Evolutionary conservation across 2,113 vertebrate genomes (phyloP).

Genomic region (Ardeotis arabs): DNA sequence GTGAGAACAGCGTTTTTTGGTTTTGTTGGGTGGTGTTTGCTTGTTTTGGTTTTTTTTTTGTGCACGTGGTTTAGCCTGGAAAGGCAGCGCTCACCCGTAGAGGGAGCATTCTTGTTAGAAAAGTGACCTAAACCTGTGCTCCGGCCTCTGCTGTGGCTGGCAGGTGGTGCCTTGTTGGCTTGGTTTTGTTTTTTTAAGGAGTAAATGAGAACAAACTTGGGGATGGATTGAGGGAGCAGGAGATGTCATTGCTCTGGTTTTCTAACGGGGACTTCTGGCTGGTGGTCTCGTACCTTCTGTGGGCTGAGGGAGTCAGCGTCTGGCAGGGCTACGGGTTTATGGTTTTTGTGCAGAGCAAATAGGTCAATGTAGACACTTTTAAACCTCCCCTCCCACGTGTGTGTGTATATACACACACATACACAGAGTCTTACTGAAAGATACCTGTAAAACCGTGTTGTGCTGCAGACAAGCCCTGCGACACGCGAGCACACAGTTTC

Average conservation of each 20-base stretch:
- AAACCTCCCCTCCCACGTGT: not conserved
- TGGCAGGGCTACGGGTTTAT: accelerated
- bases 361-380: not conserved
- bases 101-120: not conserved
- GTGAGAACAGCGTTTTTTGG: accelerated
- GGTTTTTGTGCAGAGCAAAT: not conserved
- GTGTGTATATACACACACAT: no score
- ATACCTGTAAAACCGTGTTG: accelerated
- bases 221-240: not conserved
- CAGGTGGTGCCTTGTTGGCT: not conserved
- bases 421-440: not conserved
- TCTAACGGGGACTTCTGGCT: not conserved
- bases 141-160: not conserved
- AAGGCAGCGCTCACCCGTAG: not conserved
- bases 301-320: no score
- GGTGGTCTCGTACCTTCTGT: not conserved
- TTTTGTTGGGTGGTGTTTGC: no score
- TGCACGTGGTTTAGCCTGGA: not conserved
- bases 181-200: not conserved
- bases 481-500: not conserved
- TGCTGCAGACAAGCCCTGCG: accelerated
- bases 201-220: not conserved
- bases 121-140: not conserved
- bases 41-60: no score
- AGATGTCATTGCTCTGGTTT: accelerated